A percentile compares a stretch with the other conserved stretches of the same genome.
phyloP scores from a whole-genome alignment of 2,797 vertebrate species.

The Nothura maculosa region DNA sequence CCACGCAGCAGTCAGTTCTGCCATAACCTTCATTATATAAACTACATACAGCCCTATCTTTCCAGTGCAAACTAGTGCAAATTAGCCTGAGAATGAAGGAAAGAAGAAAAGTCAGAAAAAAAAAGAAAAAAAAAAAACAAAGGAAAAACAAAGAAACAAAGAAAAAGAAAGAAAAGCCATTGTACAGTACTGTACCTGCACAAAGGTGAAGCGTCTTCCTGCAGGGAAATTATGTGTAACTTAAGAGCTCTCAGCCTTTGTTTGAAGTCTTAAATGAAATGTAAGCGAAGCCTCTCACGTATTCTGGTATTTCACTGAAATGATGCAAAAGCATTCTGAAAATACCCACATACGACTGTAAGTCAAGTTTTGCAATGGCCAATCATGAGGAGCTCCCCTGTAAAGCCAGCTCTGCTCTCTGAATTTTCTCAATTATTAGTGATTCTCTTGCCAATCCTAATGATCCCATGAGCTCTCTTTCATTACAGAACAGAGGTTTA shows the following conservation, averaged over 20 bases:
- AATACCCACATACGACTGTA: not conserved
- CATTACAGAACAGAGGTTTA: not conserved
- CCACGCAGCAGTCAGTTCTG: slow-evolving; percentile 49
- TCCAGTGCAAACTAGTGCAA: not conserved
- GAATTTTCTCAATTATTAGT: not conserved
- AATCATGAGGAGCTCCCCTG: not conserved
- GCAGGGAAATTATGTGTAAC: not conserved
- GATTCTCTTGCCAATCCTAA: slow-evolving; percentile 5
- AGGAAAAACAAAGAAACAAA: not conserved
- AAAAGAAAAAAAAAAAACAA: not conserved
- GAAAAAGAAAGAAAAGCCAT: not conserved
- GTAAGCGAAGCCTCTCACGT: not conserved
- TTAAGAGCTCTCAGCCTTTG: not conserved
- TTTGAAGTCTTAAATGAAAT: not conserved
- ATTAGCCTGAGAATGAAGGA: not conserved
- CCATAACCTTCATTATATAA: slow-evolving; percentile 52
- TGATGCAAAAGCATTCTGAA: not conserved
- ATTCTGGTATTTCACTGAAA: not conserved
- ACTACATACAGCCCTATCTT: slow-evolving; percentile 12
- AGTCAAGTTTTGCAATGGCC: not conserved
- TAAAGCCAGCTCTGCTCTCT: not conserved
- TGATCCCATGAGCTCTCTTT: not conserved
- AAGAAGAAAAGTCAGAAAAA: too few relatives aligned
- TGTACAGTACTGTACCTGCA: not conserved
- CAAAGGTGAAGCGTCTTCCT: not conserved